phyloP scores from a whole-genome alignment of 2,113 vertebrate species.

The Mormyrus iriodes region DNA sequence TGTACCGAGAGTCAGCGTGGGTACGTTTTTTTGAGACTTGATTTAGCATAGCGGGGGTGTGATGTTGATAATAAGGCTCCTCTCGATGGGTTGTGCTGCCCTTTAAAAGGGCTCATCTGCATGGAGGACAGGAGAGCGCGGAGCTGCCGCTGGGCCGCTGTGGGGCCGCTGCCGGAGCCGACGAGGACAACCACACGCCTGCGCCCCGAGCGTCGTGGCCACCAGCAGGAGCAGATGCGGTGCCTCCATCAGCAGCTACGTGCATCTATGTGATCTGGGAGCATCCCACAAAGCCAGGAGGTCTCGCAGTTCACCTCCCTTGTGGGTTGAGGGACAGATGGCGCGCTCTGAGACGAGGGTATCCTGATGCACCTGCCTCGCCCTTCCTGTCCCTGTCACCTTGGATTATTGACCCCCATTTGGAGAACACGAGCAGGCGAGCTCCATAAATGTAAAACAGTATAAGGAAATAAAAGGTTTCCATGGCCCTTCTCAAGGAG shows the following conservation, averaged over 20 bases:
- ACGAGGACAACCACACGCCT: neutral
- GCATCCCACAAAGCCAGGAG: neutral
- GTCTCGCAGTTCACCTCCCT: conserved; percentile 21
- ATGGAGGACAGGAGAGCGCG: neutral
- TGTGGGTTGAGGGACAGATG: conserved; percentile 18
- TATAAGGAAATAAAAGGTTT: neutral
- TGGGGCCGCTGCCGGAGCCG: neutral
- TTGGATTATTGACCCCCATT: conserved; percentile 24
- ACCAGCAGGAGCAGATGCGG: conserved; percentile 14
- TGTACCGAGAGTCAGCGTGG: too few relatives aligned
- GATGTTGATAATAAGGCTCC: too few relatives aligned
- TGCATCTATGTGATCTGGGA: conserved; percentile 16
- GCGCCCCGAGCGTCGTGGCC: neutral
- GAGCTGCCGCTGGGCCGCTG: neutral
- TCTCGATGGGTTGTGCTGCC: neutral
- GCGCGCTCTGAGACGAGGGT: conserved; percentile 14
- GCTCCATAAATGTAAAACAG: neutral
- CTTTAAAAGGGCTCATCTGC: neutral
- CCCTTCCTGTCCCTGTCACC: neutral
- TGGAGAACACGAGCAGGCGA: neutral
- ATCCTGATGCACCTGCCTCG: conserved; percentile 14
- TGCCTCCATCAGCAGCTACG: conserved; percentile 13
- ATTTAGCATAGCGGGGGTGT: neutral
- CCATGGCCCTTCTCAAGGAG: neutral
- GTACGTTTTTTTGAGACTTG: neutral